Percentiles rank a stretch among this genome's conserved stretches.
phyloP scores from a whole-genome alignment of 2,113 vertebrate species.

The Ramphastos sulfuratus region DNA sequence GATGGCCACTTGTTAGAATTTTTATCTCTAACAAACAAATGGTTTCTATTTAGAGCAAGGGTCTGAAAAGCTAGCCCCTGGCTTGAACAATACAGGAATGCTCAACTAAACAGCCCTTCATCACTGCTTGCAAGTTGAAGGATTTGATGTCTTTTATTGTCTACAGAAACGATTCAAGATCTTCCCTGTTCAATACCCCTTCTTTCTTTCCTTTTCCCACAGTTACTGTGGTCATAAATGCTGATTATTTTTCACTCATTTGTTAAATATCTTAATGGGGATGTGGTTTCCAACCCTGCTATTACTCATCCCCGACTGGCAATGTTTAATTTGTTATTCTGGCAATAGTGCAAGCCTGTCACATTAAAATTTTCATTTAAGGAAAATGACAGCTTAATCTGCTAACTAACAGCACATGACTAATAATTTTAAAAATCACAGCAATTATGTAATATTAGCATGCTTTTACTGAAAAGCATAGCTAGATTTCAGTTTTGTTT shows the following conservation, averaged over 20 bases:
- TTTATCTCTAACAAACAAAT: conserved; percentile 65
- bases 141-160: not conserved
- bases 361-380: conserved; percentile 14
- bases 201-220: not conserved
- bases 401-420: not conserved
- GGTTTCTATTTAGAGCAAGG: conserved; percentile 44
- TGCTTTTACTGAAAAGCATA: not conserved
- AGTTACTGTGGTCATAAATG: not conserved
- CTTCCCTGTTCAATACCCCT: not conserved
- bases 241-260: not conserved
- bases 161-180: conserved; percentile 17
- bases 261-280: not conserved
- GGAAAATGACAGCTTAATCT: conserved; percentile 36
- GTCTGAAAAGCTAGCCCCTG: conserved; percentile 2
- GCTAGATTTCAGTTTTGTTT: not conserved
- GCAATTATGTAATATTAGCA: conserved; percentile 3
- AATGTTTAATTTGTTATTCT: not conserved
- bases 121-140: not conserved
- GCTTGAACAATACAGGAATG: conserved; percentile 35
- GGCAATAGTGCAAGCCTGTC: not conserved
- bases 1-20: conserved; percentile 58
- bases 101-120: not conserved
- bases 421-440: not conserved
- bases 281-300: not conserved
- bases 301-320: not conserved